phyloP scores from a whole-genome alignment of 2,888 invertebrate species.

The Pharmacophagus antenor region DNA sequence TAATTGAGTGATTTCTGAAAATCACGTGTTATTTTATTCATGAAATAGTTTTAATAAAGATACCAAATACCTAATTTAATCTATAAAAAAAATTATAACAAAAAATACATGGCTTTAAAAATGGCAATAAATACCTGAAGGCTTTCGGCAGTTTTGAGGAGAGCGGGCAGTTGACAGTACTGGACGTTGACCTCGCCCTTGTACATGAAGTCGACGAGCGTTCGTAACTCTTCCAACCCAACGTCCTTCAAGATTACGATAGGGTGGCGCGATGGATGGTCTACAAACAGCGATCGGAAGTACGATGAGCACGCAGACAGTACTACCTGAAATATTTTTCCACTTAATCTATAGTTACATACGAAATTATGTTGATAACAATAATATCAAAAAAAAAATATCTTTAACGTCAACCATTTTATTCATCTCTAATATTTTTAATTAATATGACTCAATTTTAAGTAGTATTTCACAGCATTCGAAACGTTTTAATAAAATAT shows the following conservation, averaged over 20 bases:
- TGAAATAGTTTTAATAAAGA: too few relatives aligned
- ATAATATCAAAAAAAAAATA: too few relatives aligned
- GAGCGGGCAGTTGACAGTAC: conserved; percentile 94
- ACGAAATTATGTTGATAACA: neutral
- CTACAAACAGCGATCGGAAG: conserved; percentile 95
- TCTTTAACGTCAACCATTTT: too few relatives aligned
- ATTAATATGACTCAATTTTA: too few relatives aligned
- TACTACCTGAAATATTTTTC: conserved; percentile 85
- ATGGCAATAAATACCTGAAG: conserved; percentile 82
- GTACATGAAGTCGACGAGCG: conserved; percentile 97
- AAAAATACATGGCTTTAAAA: neutral
- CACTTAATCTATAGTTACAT: neutral
- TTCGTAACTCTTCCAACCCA: conserved; percentile 92
- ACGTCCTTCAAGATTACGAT: conserved; percentile 98
- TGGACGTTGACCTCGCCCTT: conserved; percentile 97
- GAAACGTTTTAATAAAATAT: too few relatives aligned
- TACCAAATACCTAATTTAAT: too few relatives aligned
- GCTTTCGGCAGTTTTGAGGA: conserved; percentile 95
- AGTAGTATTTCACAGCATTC: too few relatives aligned
- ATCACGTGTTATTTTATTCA: too few relatives aligned
- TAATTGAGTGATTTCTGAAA: too few relatives aligned
- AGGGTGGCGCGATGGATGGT: conserved; percentile 95
- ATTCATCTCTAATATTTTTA: too few relatives aligned
- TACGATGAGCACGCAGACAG: conserved; percentile 97
- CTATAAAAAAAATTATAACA: neutral